Conservation (phyloP, 2,797 vertebrate genomes). For the Sebastes iracundus region DNA sequence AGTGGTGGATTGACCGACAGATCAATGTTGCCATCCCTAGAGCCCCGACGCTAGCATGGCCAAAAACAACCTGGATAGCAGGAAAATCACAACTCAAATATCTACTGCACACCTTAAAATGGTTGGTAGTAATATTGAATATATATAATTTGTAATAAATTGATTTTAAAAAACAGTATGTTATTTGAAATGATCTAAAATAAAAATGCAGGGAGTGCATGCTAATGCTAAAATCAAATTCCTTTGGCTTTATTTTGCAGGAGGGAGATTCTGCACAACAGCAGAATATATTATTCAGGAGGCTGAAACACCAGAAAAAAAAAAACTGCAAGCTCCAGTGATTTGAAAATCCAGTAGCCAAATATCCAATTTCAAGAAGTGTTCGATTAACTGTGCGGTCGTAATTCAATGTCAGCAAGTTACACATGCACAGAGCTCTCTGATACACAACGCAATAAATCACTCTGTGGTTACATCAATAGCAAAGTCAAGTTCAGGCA, state of each 20-base stretch:
- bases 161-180: neutral
- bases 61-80: neutral
- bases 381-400: constrained; percentile 54
- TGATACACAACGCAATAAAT: constrained; percentile 57
- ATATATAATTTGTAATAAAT: neutral
- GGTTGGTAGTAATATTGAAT: neutral
- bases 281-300: constrained; percentile 53
- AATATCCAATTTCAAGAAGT: constrained; percentile 65
- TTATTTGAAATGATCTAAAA: neutral
- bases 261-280: constrained; percentile 36
- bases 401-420: constrained; percentile 64
- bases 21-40: neutral
- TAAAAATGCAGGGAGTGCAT: neutral
- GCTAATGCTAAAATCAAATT: neutral
- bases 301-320: constrained; percentile 25
- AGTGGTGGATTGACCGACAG: neutral
- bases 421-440: constrained; percentile 36
- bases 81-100: neutral
- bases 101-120: neutral
- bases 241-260: constrained; percentile 6
- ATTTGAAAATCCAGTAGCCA: constrained; percentile 53
- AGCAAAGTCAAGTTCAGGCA: constrained; percentile 45
- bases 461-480: constrained; percentile 41
- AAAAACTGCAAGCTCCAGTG: constrained; percentile 47
- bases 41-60: neutral